Base-by-base conservation (phyloP, 2,797 vertebrate species). In the Brachyrhaphis roseni region DNA sequence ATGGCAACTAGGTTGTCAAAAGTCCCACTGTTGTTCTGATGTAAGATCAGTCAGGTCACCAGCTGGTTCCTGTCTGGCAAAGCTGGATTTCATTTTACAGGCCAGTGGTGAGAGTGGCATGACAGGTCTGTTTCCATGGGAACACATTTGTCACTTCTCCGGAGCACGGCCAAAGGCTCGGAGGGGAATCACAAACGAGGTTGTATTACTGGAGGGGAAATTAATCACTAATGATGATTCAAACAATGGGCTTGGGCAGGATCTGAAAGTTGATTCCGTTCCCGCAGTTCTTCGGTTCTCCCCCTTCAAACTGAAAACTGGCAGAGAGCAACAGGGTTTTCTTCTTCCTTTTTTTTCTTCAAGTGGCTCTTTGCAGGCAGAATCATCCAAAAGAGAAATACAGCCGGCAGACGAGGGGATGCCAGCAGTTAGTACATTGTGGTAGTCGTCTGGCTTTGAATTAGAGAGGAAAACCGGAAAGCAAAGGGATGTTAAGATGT, bases 91-190 rank as follows among this genome's bases (percentile, higher is more conserved):
- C 80, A 83, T 90, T 91, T 92, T 93, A 91, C 89, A 90, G 86
- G 84, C 84, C 89, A 79, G 82, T 31, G 49, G 85, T 90, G 93
- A 94, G 91, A 91, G 83, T 85, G 85, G 76, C 89, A 49, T 90
- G 94, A 93, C 92, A 93, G 88, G 87, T 94, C 90, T 91, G 94
- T 95, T 94, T 92, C 94, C 89, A 94, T 94, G 92, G 93, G 81
- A 93, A 95, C 94, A 81, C 80, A 77, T 90, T 89, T 90, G 88
- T 92, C 88, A 89, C 87, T 85, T 88, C 66, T 79, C 78, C 76
- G 74, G 87, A 88, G 81, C 46, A 8, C 3, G 43, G 91, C 87
- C 90, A 81, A 84, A 87, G 84, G 81, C 82, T 87, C 86, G 79
- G 86, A 89, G 82, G 86, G 78, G 85, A 93, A 86, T 91, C 90